Evolutionary conservation across 2,797 vertebrate species (phyloP).

Genomic region (Chrosomus eos): DNA sequence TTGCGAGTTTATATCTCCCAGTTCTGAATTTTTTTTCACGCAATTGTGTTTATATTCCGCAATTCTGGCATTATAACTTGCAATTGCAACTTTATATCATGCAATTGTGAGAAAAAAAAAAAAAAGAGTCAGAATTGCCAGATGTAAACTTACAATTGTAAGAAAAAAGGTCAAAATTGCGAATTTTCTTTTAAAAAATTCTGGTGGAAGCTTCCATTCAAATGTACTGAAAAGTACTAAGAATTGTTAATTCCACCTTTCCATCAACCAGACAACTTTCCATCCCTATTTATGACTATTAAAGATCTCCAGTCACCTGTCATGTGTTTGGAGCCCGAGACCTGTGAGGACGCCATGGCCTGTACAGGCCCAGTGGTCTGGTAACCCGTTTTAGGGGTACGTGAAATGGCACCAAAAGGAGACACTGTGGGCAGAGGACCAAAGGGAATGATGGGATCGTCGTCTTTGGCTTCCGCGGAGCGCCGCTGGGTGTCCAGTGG

Average conservation of each 20-base stretch:
- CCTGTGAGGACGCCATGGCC: constrained; percentile 85
- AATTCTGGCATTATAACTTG: too few species aligned
- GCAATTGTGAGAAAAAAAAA: too few species aligned
- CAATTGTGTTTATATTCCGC: too few species aligned
- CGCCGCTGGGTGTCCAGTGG: constrained; percentile 89
- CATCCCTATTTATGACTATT: background rate
- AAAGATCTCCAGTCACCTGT: constrained; percentile 64
- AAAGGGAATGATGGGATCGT: constrained; percentile 98
- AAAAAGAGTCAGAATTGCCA: too few species aligned
- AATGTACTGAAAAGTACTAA: background rate
- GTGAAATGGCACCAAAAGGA: constrained; percentile 95
- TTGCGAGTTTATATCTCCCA: too few species aligned
- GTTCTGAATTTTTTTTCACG: too few species aligned
- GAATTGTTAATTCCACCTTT: background rate
- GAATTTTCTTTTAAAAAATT: too few species aligned
- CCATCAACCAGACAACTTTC: background rate
- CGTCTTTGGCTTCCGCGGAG: constrained; percentile 88
- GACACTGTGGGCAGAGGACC: constrained; percentile 96
- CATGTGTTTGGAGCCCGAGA: constrained; percentile 77
- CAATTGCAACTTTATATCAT: too few species aligned
- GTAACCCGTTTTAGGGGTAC: constrained; percentile 95
- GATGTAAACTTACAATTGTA: too few species aligned
- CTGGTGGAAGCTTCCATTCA: background rate
- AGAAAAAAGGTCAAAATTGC: too few species aligned
- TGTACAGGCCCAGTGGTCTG: constrained; percentile 91